Conservation (phyloP, 2,113 vertebrate species). For the Orthonyx spaldingii region DNA sequence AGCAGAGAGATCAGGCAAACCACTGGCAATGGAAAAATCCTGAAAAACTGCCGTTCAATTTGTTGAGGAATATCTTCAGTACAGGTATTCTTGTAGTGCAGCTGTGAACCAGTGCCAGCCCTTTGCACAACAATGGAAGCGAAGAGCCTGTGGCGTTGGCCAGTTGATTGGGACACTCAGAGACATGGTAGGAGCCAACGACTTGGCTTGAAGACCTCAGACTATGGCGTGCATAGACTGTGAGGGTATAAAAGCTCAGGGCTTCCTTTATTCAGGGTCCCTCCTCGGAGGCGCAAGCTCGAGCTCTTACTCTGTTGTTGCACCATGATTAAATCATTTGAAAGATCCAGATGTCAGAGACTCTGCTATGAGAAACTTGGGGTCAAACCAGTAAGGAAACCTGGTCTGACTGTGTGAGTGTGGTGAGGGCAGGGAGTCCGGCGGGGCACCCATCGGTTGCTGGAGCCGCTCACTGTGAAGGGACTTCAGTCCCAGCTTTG, state of each 20-base stretch:
- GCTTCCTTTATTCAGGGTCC: not conserved
- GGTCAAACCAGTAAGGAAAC: not conserved
- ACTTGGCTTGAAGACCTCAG: not conserved
- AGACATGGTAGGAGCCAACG: not conserved
- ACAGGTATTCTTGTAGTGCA: too few relatives aligned
- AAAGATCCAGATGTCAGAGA: not conserved
- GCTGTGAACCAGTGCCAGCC: not conserved
- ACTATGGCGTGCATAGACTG: accelerated
- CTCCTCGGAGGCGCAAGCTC: not conserved
- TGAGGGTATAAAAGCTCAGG: not conserved
- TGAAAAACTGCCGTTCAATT: not conserved
- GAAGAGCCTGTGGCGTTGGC: not conserved
- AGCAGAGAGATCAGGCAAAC: not conserved
- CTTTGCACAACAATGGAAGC: not conserved
- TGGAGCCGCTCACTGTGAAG: accelerated
- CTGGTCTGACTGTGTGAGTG: not conserved
- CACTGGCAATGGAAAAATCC: not conserved
- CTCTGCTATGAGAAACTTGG: not conserved
- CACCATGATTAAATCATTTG: not conserved
- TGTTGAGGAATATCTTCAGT: not conserved
- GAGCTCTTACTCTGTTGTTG: not conserved
- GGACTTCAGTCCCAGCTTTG: not conserved
- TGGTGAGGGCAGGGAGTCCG: not conserved
- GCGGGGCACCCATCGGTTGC: too few relatives aligned
- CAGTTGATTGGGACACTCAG: not conserved